Conservation (phyloP, 1,140 invertebrate species). For the Drosophila mojavensis region DNA sequence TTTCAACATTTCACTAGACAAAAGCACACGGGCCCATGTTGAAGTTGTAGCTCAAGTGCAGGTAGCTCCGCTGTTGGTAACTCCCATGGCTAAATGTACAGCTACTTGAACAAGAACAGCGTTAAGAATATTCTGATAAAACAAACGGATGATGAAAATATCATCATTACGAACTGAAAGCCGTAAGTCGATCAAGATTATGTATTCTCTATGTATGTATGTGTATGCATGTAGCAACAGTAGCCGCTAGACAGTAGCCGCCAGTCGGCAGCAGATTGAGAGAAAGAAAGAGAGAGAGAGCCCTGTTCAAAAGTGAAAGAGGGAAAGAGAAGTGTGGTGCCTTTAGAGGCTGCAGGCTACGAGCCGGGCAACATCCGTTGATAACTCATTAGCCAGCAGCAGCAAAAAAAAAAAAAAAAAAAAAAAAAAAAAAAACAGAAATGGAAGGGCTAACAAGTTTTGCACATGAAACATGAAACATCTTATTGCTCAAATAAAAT, state of each 20-base stretch:
- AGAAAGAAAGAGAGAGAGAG: slow-evolving; percentile 3
- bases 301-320: slow-evolving; percentile 7
- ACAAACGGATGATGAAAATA: slow-evolving; percentile 64
- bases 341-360: slow-evolving; percentile 24
- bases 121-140: slow-evolving; percentile 57
- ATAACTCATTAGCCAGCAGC: slow-evolving; percentile 48
- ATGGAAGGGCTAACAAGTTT: slow-evolving; percentile 21
- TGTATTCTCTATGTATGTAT: background rate
- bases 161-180: slow-evolving; percentile 50
- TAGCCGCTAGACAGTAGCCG: slow-evolving; percentile 28
- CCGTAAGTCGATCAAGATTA: slow-evolving; percentile 60
- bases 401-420: too few species aligned
- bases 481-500: slow-evolving; percentile 12
- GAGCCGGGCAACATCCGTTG: slow-evolving; percentile 45
- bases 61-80: slow-evolving; percentile 44
- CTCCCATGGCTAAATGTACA: slow-evolving; percentile 58
- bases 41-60: slow-evolving; percentile 50
- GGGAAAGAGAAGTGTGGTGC: slow-evolving; percentile 6
- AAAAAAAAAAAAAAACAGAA: background rate
- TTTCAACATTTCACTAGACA: slow-evolving; percentile 80
- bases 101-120: slow-evolving; percentile 48
- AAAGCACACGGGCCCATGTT: slow-evolving; percentile 43
- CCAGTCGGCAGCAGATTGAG: slow-evolving; percentile 5
- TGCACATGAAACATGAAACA: slow-evolving; percentile 23
- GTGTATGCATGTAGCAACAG: background rate